Evolutionary conservation across 2,888 invertebrate genomes (phyloP).

Genomic region (Panopea generosa): DNA sequence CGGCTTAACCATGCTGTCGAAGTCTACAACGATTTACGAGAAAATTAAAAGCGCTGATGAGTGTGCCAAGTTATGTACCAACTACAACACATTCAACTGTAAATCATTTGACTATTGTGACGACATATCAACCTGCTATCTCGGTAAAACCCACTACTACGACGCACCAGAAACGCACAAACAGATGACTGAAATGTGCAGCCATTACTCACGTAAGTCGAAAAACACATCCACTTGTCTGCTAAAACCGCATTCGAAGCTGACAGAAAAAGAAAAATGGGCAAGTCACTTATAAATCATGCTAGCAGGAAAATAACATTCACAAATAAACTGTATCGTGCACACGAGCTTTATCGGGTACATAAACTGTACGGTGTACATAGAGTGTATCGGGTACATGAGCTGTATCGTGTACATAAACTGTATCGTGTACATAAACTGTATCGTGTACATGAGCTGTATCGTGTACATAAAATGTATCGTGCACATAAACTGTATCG

Average conservation of each 20-base stretch:
- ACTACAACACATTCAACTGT: slow-evolving; percentile 74
- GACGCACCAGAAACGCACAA: slow-evolving; percentile 69
- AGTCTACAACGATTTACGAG: slow-evolving; percentile 73
- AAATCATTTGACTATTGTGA: slow-evolving; percentile 78
- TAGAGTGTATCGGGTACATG: no score
- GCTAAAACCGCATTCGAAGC: background rate
- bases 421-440: no score
- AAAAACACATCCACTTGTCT: background rate
- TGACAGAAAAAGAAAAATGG: no score
- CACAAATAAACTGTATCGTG: no score
- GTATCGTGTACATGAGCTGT: no score
- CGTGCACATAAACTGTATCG: no score
- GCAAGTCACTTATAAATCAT: no score
- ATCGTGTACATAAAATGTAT: no score
- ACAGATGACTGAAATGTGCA: slow-evolving; percentile 66
- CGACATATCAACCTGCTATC: slow-evolving; percentile 72
- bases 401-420: no score
- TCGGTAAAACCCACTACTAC: slow-evolving; percentile 71
- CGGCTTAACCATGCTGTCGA: slow-evolving; percentile 70
- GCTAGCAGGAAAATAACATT: no score
- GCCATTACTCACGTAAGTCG: slow-evolving; percentile 75
- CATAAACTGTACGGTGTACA: no score
- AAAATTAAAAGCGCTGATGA: slow-evolving; percentile 68
- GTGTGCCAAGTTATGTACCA: slow-evolving; percentile 74
- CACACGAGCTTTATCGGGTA: no score